Conservation (phyloP, 1,140 invertebrate genomes). For the Camponotus pennsylvanicus region DNA sequence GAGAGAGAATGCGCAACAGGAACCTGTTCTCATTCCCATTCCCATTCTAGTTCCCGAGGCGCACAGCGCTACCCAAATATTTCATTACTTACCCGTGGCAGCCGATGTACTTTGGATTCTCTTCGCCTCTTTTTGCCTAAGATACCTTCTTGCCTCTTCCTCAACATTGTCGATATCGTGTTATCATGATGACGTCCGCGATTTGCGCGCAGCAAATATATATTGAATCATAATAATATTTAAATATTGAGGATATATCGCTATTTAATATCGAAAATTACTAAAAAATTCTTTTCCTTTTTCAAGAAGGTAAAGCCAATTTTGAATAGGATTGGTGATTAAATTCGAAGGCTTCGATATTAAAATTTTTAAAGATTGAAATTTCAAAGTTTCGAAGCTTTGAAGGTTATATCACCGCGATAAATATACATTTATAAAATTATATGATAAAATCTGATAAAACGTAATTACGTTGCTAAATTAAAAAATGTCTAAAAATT, state of each 20-base stretch:
- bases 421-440: no score
- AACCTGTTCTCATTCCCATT: conserved; percentile 82
- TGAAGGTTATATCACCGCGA: no score
- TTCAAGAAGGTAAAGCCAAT: neutral
- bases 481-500: no score
- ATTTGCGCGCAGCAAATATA: neutral
- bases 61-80: conserved; percentile 77
- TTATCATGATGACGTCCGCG: conserved; percentile 34
- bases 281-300: neutral
- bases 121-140: conserved; percentile 16
- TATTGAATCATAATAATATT: no score
- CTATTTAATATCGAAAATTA: conserved; percentile 11
- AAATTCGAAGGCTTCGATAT: no score
- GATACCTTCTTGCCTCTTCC: conserved; percentile 32
- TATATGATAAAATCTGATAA: no score
- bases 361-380: no score
- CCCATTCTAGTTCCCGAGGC: conserved; percentile 66
- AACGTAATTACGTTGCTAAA: no score
- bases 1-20: conserved; percentile 78
- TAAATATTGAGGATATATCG: no score
- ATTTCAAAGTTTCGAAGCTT: no score
- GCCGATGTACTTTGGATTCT: conserved; percentile 63
- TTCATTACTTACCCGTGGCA: conserved; percentile 77
- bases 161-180: conserved; percentile 66
- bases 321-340: no score